Conservation (phyloP, 1,140 invertebrate genomes). For the Drosophila orena region DNA sequence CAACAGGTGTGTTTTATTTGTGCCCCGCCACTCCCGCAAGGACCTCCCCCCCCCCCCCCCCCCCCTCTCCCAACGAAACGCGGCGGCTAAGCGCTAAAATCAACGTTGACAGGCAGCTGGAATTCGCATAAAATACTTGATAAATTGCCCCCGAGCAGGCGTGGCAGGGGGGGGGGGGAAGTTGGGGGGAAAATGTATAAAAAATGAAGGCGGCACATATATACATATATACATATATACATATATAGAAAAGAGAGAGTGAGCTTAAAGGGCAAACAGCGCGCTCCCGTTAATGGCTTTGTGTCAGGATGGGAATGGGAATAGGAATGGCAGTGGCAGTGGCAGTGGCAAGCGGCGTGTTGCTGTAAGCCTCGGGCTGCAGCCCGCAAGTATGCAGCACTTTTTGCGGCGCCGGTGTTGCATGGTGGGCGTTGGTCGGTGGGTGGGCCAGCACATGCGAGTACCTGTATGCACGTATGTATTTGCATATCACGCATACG, state of each 20-base stretch:
- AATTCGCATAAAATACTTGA: slow-evolving; percentile 70
- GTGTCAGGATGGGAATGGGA: slow-evolving; percentile 7
- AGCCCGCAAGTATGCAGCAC: slow-evolving; percentile 31
- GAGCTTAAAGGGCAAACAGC: slow-evolving; percentile 21
- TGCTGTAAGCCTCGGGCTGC: neutral
- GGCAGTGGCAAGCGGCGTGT: neutral
- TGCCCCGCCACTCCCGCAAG: slow-evolving; percentile 21
- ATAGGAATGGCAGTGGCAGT: neutral
- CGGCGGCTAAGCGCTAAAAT: slow-evolving; percentile 68
- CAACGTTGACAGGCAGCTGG: slow-evolving; percentile 72
- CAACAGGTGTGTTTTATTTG: slow-evolving; percentile 79
- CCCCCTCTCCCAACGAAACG: neutral
- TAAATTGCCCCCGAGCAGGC: slow-evolving; percentile 71
- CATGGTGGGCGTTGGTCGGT: neutral
- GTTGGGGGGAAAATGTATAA: too few relatives aligned
- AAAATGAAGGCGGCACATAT: too few relatives aligned
- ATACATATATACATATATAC: neutral
- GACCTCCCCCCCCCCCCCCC: neutral
- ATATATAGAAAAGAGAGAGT: neutral
- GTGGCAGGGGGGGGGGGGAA: too few relatives aligned
- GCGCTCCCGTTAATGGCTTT: slow-evolving; percentile 21
- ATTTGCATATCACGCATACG: slow-evolving; percentile 75
- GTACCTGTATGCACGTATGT: too few relatives aligned
- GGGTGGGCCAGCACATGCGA: too few relatives aligned
- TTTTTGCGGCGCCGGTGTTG: slow-evolving; percentile 3